phyloP scores from a whole-genome alignment of 53 echinoderm and acorn worm genomes.

The Paelopatides confundens region DNA sequence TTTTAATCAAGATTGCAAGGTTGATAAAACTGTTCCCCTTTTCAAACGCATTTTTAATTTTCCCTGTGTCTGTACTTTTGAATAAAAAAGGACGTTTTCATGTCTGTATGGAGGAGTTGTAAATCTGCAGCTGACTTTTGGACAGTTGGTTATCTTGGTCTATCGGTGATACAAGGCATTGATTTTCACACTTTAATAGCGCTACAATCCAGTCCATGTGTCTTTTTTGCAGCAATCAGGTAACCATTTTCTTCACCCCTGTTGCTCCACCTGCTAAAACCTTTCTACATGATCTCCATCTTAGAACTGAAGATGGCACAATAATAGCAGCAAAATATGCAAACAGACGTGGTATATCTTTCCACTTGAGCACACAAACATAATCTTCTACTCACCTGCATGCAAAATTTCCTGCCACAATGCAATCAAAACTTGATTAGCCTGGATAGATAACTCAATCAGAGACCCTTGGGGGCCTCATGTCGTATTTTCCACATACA shows the following conservation, averaged over 20 bases:
- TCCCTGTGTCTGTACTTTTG: too few species aligned
- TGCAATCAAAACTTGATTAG: slow-evolving; percentile 60
- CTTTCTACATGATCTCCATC: slow-evolving; percentile 40
- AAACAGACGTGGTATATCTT: slow-evolving; percentile 45
- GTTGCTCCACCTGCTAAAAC: slow-evolving; percentile 45
- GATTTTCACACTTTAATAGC: slow-evolving; percentile 33
- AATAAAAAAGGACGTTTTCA: too few species aligned
- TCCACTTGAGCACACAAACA: slow-evolving; percentile 49
- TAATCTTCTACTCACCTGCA: slow-evolving; percentile 50
- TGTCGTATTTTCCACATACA: background rate
- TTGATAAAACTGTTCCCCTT: too few species aligned
- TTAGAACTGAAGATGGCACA: slow-evolving; percentile 22
- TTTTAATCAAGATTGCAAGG: too few species aligned
- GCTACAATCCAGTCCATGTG: background rate
- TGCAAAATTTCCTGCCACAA: slow-evolving; percentile 43
- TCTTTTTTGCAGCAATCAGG: slow-evolving; percentile 18
- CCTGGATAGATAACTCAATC: slow-evolving; percentile 55
- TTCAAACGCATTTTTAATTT: too few species aligned
- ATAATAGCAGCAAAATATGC: slow-evolving; percentile 34
- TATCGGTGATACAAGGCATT: background rate
- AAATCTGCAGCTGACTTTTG: slow-evolving; percentile 23
- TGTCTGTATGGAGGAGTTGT: too few species aligned
- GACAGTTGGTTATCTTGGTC: background rate
- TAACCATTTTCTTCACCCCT: slow-evolving; percentile 28
- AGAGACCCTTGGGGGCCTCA: slow-evolving; percentile 50